These are phyloP conservation scores for Oreortyx pictus DNA, from an alignment of 2,797 vertebrate species.

Conservation along the genomic window DNA sequence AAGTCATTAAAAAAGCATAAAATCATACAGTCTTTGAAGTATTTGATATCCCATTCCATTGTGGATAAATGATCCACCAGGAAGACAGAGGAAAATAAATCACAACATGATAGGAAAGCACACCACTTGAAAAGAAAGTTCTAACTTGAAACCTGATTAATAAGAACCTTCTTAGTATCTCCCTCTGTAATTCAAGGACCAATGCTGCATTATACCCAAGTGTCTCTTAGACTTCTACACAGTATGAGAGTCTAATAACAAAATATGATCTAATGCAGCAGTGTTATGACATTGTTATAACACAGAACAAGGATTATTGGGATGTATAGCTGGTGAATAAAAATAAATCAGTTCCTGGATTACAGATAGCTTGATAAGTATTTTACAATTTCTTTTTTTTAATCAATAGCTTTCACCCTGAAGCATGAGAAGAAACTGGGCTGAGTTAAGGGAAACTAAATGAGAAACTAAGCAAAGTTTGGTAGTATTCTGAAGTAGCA, in stretches of 20 bases:
- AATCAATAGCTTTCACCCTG: neutral
- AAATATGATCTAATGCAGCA: neutral
- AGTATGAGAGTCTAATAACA: neutral
- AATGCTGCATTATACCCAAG: constrained; percentile 22
- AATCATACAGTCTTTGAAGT: neutral
- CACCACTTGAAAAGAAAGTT: neutral
- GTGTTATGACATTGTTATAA: neutral
- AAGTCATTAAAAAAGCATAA: neutral
- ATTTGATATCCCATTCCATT: neutral
- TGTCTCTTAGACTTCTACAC: neutral
- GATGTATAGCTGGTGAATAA: neutral
- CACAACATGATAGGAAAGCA: neutral
- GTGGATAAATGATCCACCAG: neutral
- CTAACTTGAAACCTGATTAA: constrained; percentile 30
- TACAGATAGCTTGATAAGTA: neutral
- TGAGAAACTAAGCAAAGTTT: neutral
- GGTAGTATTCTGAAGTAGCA: neutral
- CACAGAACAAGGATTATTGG: neutral
- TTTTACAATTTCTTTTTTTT: neutral
- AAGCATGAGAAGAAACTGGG: neutral
- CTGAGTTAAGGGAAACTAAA: neutral
- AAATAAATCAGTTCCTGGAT: neutral
- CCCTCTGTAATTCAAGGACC: constrained; percentile 13
- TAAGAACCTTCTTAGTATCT: constrained; percentile 5
- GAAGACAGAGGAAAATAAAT: neutral